Conservation (phyloP, 2,113 vertebrate species). For the Anarhynchus alexandrinus region DNA sequence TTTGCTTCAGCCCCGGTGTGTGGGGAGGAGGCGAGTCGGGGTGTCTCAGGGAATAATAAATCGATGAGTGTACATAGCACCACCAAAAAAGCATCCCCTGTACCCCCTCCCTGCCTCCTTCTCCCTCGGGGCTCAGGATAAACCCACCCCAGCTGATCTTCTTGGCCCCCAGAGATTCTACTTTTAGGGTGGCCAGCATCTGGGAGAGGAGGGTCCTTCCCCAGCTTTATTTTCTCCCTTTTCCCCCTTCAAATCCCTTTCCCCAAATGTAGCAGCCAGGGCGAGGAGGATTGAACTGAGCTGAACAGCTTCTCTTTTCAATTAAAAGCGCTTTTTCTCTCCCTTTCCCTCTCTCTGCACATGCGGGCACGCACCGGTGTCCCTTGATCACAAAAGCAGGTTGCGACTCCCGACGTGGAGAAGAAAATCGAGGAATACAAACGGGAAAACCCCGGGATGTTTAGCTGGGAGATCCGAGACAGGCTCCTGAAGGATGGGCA, state of each 20-base stretch:
- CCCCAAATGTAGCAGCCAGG: neutral
- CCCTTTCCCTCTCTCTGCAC: neutral
- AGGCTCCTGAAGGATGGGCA: constrained; percentile 96
- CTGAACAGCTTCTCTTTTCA: neutral
- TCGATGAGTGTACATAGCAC: rapidly evolving
- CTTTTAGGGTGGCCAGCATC: neutral
- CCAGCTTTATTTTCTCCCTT: neutral
- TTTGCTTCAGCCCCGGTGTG: neutral
- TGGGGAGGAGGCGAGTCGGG: rapidly evolving
- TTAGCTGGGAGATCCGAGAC: constrained; percentile 99
- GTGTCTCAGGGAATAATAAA: neutral
- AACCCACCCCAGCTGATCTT: neutral
- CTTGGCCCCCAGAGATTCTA: rapidly evolving
- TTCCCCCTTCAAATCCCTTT: rapidly evolving
- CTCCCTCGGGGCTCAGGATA: neutral
- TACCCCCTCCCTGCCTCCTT: neutral
- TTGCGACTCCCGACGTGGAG: constrained; percentile 97
- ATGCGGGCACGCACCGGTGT: neutral
- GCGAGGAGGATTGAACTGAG: rapidly evolving
- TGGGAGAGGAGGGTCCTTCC: neutral
- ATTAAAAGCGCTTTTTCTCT: constrained; percentile 68
- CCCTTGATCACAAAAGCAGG: constrained; percentile 87
- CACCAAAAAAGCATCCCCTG: neutral
- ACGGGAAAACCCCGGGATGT: constrained; percentile 96
- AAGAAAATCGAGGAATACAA: constrained; percentile 99